Percentiles rank a stretch among this genome's conserved stretches.
These are phyloP conservation scores for Otolemur crassicaudatus DNA, from an alignment of 2,797 vertebrate genomes.

Conservation along the genomic window DNA sequence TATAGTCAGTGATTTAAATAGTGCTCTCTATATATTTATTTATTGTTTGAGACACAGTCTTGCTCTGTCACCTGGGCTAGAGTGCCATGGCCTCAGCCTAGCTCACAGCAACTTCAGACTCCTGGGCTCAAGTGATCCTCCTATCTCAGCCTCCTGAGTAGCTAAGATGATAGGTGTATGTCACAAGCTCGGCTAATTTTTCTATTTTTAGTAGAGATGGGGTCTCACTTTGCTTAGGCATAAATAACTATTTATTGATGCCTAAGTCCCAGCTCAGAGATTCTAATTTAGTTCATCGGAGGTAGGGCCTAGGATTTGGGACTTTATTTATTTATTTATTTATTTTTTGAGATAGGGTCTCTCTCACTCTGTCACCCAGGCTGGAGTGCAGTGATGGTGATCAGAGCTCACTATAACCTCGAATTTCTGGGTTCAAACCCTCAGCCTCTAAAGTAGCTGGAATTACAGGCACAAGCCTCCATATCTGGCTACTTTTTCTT, in stretches of 20 bases:
- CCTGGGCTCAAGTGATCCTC: too few relatives aligned
- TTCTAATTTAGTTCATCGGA: slow-evolving; percentile 39
- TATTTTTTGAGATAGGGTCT: background rate
- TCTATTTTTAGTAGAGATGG: too few relatives aligned
- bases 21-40: background rate
- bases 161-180: too few relatives aligned
- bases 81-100: too few relatives aligned
- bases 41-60: too few relatives aligned
- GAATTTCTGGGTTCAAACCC: background rate
- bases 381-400: background rate
- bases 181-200: too few relatives aligned
- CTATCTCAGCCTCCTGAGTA: too few relatives aligned
- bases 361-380: background rate
- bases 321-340: background rate
- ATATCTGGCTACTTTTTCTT: background rate
- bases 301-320: background rate
- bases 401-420: background rate
- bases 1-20: slow-evolving; percentile 49
- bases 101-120: too few relatives aligned
- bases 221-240: background rate
- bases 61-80: too few relatives aligned
- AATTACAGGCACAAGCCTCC: background rate
- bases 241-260: slow-evolving; percentile 40
- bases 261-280: background rate
- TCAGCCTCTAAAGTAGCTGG: background rate